phyloP scores from a whole-genome alignment of 2,113 vertebrate genomes.

The Climacteris rufus region DNA sequence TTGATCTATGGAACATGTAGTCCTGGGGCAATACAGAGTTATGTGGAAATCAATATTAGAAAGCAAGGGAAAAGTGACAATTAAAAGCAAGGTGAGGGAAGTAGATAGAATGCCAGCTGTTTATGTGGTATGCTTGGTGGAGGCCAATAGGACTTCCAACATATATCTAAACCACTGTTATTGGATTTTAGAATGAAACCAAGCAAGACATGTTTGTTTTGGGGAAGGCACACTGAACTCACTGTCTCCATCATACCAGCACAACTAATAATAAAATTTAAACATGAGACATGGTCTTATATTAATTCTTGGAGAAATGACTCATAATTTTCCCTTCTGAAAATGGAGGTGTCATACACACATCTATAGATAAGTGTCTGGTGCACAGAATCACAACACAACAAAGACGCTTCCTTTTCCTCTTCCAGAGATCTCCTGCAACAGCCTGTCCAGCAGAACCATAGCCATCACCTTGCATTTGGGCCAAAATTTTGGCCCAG shows the following conservation, averaged over 20 bases:
- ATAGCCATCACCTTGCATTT: neutral
- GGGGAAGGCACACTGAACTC: neutral
- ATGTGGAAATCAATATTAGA: constrained; percentile 61
- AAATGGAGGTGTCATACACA: neutral
- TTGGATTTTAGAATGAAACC: constrained; percentile 35
- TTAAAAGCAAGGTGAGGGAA: constrained; percentile 55
- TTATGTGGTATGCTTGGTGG: neutral
- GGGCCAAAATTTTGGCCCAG: no score
- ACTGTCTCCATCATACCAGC: neutral
- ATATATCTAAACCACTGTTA: neutral
- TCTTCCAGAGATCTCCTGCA: neutral
- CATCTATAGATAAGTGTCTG: fast-evolving
- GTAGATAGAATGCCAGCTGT: constrained; percentile 44
- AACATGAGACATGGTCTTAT: neutral
- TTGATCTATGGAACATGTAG: constrained; percentile 26
- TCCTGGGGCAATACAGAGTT: constrained; percentile 28
- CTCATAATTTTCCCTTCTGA: neutral
- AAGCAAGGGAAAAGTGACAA: constrained; percentile 20
- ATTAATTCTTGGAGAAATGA: neutral
- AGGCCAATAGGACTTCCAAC: constrained; percentile 7
- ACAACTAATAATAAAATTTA: constrained; percentile 48
- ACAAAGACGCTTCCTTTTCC: neutral
- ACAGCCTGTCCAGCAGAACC: neutral
- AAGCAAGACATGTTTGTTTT: constrained; percentile 27
- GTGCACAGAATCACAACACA: neutral